Percentiles rank a stretch among this genome's conserved stretches.
Evolutionary conservation across 2,888 invertebrate genomes (phyloP).

Genomic region (Drosophila formosana): DNA sequence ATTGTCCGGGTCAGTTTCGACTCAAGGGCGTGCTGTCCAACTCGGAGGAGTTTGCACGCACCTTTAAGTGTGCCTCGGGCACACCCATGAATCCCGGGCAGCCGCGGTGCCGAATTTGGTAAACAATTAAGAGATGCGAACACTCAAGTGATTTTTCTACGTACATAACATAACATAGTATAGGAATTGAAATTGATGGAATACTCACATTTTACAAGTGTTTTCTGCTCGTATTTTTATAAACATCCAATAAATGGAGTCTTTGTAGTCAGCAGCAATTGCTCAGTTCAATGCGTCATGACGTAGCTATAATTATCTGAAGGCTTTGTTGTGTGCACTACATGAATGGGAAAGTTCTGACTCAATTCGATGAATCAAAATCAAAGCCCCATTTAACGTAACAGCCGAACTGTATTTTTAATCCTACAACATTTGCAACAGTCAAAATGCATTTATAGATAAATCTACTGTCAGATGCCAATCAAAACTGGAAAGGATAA

Average conservation of each 20-base stretch:
- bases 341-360: background rate
- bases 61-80: constrained; percentile 87
- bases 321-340: background rate
- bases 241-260: constrained; percentile 49
- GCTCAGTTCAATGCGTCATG: background rate
- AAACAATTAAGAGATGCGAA: too few species aligned
- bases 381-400: background rate
- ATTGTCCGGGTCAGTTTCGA: constrained; percentile 90
- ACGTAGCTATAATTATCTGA: background rate
- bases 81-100: constrained; percentile 87
- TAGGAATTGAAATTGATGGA: constrained; percentile 19
- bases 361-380: background rate
- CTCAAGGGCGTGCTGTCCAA: constrained; percentile 90
- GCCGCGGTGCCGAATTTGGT: constrained; percentile 87
- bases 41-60: constrained; percentile 89
- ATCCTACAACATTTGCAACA: background rate
- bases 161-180: constrained; percentile 26
- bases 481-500: background rate
- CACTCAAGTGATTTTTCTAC: constrained; percentile 70
- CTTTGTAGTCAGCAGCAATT: constrained; percentile 13
- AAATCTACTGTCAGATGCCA: background rate
- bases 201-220: constrained; percentile 39
- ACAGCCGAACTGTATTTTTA: background rate
- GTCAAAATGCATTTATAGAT: background rate
- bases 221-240: constrained; percentile 42